Conservation (phyloP, 2,888 invertebrate genomes). For the Drosophila longiperda region DNA sequence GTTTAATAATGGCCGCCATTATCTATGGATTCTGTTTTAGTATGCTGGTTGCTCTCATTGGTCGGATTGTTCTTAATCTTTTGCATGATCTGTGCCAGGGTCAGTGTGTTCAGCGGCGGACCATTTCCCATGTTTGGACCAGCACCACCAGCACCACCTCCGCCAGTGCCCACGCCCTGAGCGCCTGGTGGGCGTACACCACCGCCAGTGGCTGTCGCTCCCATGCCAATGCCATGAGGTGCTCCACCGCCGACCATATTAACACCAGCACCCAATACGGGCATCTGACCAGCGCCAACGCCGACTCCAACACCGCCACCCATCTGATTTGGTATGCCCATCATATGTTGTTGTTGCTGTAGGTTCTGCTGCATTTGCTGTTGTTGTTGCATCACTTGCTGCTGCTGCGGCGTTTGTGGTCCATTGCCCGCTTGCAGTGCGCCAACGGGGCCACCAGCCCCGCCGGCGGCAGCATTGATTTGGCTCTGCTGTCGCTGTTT, state of each 20-base stretch:
- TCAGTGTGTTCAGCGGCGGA: slow-evolving; percentile 86
- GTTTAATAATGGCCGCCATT: slow-evolving; percentile 97
- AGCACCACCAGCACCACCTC: slow-evolving; percentile 61
- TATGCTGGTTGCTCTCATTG: slow-evolving; percentile 96
- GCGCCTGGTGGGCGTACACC: slow-evolving; percentile 84
- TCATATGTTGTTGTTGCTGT: slow-evolving; percentile 84
- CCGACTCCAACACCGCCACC: slow-evolving; percentile 49
- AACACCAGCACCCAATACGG: slow-evolving; percentile 61
- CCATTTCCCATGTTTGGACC: slow-evolving; percentile 75
- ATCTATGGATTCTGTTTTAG: slow-evolving; percentile 97
- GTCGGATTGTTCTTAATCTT: slow-evolving; percentile 95
- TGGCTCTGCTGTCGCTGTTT: slow-evolving; percentile 91
- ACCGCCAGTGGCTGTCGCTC: slow-evolving; percentile 58
- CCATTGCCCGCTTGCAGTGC: slow-evolving; percentile 76
- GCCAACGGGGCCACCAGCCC: slow-evolving; percentile 59
- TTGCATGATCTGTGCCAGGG: slow-evolving; percentile 94
- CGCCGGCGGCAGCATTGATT: slow-evolving; percentile 77
- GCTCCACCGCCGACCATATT: slow-evolving; percentile 74
- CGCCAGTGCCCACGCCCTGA: slow-evolving; percentile 81
- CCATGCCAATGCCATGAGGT: slow-evolving; percentile 70
- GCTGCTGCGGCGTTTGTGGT: slow-evolving; percentile 78
- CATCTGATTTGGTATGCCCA: slow-evolving; percentile 83
- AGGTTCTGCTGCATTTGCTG: slow-evolving; percentile 85
- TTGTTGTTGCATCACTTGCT: slow-evolving; percentile 87
- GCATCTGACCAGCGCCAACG: no score